phyloP scores from a whole-genome alignment of 30 jellyfish, hydroid and myxozoan genomes.

The Pseudorhiza aurosa region DNA sequence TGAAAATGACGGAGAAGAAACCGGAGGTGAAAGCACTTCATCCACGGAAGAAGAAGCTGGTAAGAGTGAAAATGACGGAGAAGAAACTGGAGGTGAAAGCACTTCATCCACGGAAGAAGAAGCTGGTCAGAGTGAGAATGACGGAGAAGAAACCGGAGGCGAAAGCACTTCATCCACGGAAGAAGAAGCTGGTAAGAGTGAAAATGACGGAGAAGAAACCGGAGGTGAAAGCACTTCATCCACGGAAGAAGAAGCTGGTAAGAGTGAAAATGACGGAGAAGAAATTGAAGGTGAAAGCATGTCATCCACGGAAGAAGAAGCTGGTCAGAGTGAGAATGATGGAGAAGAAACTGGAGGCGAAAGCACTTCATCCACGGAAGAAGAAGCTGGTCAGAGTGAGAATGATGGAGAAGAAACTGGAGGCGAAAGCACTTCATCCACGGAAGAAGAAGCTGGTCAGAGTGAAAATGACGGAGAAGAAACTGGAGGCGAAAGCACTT shows the following conservation, averaged over 20 bases:
- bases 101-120: not conserved
- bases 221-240: not conserved
- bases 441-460: not conserved
- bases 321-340: not conserved
- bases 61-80: not conserved
- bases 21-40: slow-evolving; percentile 17
- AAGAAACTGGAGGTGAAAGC: no score
- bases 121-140: not conserved
- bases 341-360: not conserved
- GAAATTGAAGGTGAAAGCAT: not conserved
- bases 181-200: slow-evolving; percentile 2
- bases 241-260: not conserved
- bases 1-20: not conserved
- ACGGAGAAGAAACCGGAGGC: not conserved
- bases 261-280: not conserved
- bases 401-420: not conserved
- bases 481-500: not conserved
- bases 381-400: not conserved
- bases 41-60: not conserved
- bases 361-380: not conserved
- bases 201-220: not conserved
- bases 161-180: not conserved
- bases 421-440: not conserved
- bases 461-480: not conserved
- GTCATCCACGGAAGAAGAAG: not conserved